Evolutionary conservation across 2,888 invertebrate species (phyloP).

Genomic region (Acronicta alni): DNA sequence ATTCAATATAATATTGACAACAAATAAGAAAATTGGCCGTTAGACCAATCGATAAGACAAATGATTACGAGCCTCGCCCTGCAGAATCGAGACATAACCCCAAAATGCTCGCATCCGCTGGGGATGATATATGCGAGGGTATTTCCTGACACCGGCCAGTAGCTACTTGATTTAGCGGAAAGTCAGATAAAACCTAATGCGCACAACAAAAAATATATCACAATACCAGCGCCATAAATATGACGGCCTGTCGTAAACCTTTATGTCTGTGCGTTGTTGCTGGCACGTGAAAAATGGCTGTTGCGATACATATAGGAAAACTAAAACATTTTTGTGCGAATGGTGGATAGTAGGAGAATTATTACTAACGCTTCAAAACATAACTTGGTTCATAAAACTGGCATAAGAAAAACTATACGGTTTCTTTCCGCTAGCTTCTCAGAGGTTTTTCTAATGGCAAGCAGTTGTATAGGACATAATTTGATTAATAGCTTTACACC

Average conservation of each 20-base stretch:
- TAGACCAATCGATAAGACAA: conserved; percentile 80
- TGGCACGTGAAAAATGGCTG: conserved; percentile 87
- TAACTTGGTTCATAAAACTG: conserved; percentile 67
- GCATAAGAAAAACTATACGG: conserved; percentile 35
- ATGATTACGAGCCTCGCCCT: conserved; percentile 74
- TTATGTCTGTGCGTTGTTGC: conserved; percentile 86
- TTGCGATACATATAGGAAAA: conserved; percentile 74
- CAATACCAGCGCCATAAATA: conserved; percentile 88
- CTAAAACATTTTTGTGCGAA: conserved; percentile 67
- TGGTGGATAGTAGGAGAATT: conserved; percentile 60
- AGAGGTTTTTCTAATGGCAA: conserved; percentile 32
- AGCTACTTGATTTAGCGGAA: conserved; percentile 90
- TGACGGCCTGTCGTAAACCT: conserved; percentile 89
- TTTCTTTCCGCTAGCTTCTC: conserved; percentile 30
- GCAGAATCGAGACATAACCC: conserved; percentile 81
- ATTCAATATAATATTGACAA: conserved; percentile 31
- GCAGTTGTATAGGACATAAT: conserved; percentile 15
- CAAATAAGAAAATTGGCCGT: conserved; percentile 70
- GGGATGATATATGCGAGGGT: conserved; percentile 86
- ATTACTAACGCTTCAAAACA: conserved; percentile 64
- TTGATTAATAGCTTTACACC: conserved; percentile 18
- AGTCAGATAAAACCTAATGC: conserved; percentile 89
- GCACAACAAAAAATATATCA: conserved; percentile 89
- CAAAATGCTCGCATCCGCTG: conserved; percentile 84
- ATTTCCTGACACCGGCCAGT: conserved; percentile 89